Percentiles rank a stretch among this genome's conserved stretches.
phyloP scores from a whole-genome alignment of 2,888 invertebrate genomes.

The Sepiola atlantica region DNA sequence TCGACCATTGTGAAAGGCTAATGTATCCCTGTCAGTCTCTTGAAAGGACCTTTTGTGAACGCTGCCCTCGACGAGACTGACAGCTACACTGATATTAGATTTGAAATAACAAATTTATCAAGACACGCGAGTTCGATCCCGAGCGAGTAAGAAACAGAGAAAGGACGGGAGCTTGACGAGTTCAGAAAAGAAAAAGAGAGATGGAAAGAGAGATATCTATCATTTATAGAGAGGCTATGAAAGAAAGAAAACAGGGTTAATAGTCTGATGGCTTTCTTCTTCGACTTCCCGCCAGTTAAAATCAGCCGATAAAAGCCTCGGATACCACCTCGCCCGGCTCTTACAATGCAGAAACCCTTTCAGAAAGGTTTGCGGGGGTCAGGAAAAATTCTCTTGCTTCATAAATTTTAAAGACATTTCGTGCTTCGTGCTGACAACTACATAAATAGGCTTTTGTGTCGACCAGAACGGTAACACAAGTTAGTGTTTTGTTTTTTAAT shows the following conservation, averaged over 20 bases:
- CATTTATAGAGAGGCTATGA: background rate
- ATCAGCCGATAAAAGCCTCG: background rate
- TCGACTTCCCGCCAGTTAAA: background rate
- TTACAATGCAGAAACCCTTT: background rate
- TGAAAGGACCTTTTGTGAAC: conserved; percentile 19
- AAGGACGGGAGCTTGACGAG: background rate
- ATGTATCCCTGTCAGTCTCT: background rate
- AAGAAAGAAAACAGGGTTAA: background rate
- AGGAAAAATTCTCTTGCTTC: conserved; percentile 2
- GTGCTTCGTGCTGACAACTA: background rate
- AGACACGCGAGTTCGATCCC: background rate
- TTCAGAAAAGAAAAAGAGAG: background rate
- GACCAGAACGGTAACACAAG: background rate
- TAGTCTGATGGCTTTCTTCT: background rate
- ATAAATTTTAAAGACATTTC: background rate
- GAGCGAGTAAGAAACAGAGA: background rate
- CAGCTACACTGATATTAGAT: conserved; percentile 11
- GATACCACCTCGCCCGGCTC: background rate
- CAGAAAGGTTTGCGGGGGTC: background rate
- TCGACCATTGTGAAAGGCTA: background rate
- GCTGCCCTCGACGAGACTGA: background rate
- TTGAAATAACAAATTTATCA: conserved; percentile 32
- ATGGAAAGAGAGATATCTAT: background rate
- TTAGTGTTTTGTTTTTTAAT: background rate
- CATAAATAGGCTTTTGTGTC: background rate